Evolutionary conservation across 2,113 vertebrate genomes (phyloP), one percentile per base, ranked within the genome.

Genomic region (Elephantulus edwardii): DNA sequence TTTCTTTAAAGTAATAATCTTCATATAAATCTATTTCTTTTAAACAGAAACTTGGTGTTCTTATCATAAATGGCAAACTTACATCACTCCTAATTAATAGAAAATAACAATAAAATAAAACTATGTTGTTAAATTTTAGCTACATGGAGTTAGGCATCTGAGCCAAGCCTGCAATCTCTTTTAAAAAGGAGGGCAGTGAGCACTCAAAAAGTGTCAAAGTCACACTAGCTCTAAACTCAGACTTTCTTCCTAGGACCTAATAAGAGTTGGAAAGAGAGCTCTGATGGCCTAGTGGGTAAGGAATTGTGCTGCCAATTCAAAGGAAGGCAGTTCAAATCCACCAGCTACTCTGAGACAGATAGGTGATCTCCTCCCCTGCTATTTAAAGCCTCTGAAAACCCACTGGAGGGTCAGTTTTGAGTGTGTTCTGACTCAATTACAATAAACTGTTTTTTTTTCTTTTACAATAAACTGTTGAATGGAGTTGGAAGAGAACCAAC

Each of bases 31-130:
- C 14, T 75, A 89, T 68, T 76, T 91, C 66, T 83, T 95, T 91
- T 68, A 83, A 92, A 72, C 20, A 89, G 88, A 89, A 93, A 93
- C 7, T 70, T 38, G 35, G n/a, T 56, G n/a, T 83, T 87, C 79
- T 78, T 30, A 81, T 60, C 70, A 68, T 86, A 93, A 86, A 71
- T 1, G 10, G 68, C 86, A 84, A 84, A 71, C 50, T 83, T 90
- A 9, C 80, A 66, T 56, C 35, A 70, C 58, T 85, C 89, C 84
- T 30, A 96, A 90, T 66, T 75, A 75, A 3, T 66, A 86, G 76
- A 64, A 91, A 91, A 86, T 85, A 22, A 70, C 3, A 68, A 38
- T 50, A 85, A 89, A 79, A 44, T 24, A 70, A 90, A 84, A 26
- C 5, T 78, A 2, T 38, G 14, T 58, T 81, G 54, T 78, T 81